Percentiles rank a stretch among this genome's conserved stretches.
Conservation (phyloP, 2,113 vertebrate genomes). For the Eurypyga helias region DNA sequence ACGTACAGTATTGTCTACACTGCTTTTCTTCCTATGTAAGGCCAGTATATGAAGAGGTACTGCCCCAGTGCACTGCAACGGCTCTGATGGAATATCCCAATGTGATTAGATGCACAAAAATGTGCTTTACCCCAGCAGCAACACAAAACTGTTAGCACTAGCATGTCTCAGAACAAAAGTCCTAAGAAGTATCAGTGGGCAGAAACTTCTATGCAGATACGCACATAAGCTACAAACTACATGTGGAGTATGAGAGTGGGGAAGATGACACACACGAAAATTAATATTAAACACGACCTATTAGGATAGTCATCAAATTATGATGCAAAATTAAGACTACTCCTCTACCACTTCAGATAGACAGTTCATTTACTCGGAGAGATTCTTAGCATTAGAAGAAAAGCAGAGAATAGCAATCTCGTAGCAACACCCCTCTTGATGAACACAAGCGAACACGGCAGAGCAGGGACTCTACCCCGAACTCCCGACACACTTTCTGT, state of each 20-base stretch:
- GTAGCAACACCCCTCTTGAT: not conserved
- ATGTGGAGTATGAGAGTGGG: not conserved
- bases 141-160: not conserved
- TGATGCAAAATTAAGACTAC: not conserved
- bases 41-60: not conserved
- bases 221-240: not conserved
- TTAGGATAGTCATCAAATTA: not conserved
- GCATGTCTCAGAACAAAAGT: not conserved
- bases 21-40: not conserved
- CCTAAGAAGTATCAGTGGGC: not conserved
- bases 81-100: not conserved
- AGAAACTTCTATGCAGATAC: not conserved
- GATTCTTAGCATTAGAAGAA: not conserved
- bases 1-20: not conserved
- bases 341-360: not conserved
- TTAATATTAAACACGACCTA: not conserved
- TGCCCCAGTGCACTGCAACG: accelerated
- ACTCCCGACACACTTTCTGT: not conserved
- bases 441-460: not conserved
- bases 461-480: not conserved
- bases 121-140: not conserved
- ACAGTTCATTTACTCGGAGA: not conserved
- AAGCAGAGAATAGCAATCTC: not conserved
- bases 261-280: not conserved
- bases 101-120: not conserved